Evolutionary conservation across 1,140 invertebrate species (phyloP).

Genomic region (Scaptomyza graminum): DNA sequence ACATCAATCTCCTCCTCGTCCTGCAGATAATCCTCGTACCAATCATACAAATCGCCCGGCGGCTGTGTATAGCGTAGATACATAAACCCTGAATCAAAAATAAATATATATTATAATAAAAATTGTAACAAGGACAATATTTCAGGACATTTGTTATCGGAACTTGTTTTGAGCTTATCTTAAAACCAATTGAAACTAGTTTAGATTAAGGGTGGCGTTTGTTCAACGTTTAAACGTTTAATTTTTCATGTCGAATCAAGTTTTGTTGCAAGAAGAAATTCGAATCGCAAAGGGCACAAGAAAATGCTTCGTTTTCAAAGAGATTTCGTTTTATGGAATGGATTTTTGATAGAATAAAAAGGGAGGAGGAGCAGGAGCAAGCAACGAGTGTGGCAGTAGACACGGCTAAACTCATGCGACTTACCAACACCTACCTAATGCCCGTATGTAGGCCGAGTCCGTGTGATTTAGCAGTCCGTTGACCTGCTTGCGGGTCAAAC

Average conservation of each 20-base stretch:
- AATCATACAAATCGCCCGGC: conserved; percentile 96
- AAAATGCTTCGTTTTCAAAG: too few relatives aligned
- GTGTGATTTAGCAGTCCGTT: conserved; percentile 97
- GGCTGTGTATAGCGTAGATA: conserved; percentile 97
- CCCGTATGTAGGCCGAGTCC: conserved; percentile 98
- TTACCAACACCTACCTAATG: conserved; percentile 98
- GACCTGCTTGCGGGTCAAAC: conserved; percentile 98
- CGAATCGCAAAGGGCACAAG: too few relatives aligned
- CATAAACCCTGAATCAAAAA: conserved; percentile 86
- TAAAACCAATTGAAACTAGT: too few relatives aligned
- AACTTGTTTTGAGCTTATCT: too few relatives aligned
- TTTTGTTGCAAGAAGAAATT: too few relatives aligned
- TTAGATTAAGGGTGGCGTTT: too few relatives aligned
- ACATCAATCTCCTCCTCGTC: conserved; percentile 98
- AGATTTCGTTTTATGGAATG: too few relatives aligned
- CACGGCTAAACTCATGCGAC: conserved; percentile 87
- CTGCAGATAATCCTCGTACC: conserved; percentile 98
- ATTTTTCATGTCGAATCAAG: too few relatives aligned
- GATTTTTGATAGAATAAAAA: too few relatives aligned
- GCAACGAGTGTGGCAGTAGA: conserved; percentile 53
- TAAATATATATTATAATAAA: background rate
- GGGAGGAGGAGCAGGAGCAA: conserved; percentile 72
- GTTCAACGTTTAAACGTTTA: too few relatives aligned
- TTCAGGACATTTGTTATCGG: too few relatives aligned
- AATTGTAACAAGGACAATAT: too few relatives aligned